Percentiles rank a stretch among this genome's conserved stretches.
Evolutionary conservation across 2,888 invertebrate species (phyloP).

Genomic region (Deilephila elpenor): DNA sequence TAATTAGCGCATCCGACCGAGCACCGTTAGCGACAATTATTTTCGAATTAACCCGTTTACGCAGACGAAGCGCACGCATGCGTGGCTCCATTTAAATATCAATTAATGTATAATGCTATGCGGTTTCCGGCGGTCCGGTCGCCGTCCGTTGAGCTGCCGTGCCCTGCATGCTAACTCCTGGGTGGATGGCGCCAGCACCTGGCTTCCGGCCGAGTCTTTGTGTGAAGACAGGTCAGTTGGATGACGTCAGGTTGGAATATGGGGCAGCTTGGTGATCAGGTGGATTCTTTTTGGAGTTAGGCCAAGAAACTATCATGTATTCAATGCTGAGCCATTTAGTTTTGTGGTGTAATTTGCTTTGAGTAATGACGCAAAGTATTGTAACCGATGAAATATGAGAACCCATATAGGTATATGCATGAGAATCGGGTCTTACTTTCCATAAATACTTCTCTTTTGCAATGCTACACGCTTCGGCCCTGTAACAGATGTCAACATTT

Average conservation of each 20-base stretch:
- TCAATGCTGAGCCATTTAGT: too few relatives aligned
- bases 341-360: too few relatives aligned
- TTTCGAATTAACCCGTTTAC: slow-evolving; percentile 21
- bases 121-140: slow-evolving; percentile 62
- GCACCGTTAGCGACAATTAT: slow-evolving; percentile 14
- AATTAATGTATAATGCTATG: slow-evolving; percentile 69
- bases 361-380: too few relatives aligned
- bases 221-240: slow-evolving; percentile 20
- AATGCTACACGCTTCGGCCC: background rate
- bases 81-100: slow-evolving; percentile 66
- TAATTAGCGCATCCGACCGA: slow-evolving; percentile 18
- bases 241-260: background rate
- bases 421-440: too few relatives aligned
- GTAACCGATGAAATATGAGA: too few relatives aligned
- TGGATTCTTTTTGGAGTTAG: background rate
- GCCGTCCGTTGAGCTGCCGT: slow-evolving; percentile 61
- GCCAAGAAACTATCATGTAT: background rate
- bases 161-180: slow-evolving; percentile 67
- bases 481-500: background rate
- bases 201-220: slow-evolving; percentile 39
- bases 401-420: too few relatives aligned
- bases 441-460: background rate
- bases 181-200: slow-evolving; percentile 64
- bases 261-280: background rate
- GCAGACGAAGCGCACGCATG: slow-evolving; percentile 31